Base-by-base conservation (phyloP, 2,797 vertebrate species). In the Botia almorhae region DNA sequence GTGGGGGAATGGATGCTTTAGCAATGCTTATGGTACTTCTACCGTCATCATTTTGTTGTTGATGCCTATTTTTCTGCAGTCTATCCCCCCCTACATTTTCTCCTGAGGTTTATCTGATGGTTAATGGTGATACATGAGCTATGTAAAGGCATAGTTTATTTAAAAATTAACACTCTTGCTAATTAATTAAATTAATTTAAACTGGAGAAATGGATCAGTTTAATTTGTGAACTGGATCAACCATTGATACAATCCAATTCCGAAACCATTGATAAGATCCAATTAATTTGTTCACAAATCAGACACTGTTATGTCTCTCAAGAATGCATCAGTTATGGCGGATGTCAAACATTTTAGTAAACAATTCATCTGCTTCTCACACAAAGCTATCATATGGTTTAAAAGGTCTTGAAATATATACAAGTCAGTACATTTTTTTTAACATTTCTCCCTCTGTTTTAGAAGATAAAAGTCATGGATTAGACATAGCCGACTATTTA, bases 11-110 rank as follows among this genome's bases (percentile, higher is more conserved):
- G 7, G 58, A 78, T 43, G 43, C 14, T 46, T 64, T n/a, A 26
- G 76, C 29, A 53, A 63, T 26, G 19, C 56, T 55, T 55, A 29
- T 79, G 48, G 43, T 10, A 72, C 19, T 70, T 33, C 55, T 55
- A 58, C 36, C 60, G 50, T 63, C 0, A n/a, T 50, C 55, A 61
- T 69, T 26, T 69, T 29, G 19, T 43, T n/a, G 10, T 17, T 58
- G 51, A 68, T 56, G 14, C 10, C 26, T 26, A 16, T 51, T 36
- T 75, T 3, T 53, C 16, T 4, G 48, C 23, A 60, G 23, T 33
- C 16, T 26, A 26, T 29, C 16, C 17, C 39, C 50, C n/a, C 7
- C 29, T 65, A 33, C 48, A 39, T 55, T 36, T 36, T 64, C 61
- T 33, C 29, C 7, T 65, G 6, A 36, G 14, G 61, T 36, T 39